Evolutionary conservation across 2,113 vertebrate genomes (phyloP).

Genomic region (Centropus bengalensis): DNA sequence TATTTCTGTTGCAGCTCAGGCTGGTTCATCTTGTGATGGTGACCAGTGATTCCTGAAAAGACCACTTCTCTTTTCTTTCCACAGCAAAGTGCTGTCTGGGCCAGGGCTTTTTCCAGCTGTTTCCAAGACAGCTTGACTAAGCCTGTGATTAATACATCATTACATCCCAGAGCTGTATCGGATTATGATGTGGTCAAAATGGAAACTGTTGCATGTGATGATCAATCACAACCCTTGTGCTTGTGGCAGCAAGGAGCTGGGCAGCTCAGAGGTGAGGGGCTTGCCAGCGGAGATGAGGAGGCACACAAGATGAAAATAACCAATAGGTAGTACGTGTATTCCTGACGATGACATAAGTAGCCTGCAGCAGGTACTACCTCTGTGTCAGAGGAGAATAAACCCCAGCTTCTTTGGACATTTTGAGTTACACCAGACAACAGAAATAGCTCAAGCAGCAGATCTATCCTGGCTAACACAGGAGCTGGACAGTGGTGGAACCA

Average conservation of each 20-base stretch:
- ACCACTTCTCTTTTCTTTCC: neutral
- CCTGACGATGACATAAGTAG: neutral
- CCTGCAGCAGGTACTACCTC: neutral
- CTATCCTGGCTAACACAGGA: neutral
- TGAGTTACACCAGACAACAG: neutral
- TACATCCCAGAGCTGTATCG: neutral
- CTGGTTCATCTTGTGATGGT: neutral
- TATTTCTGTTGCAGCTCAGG: neutral
- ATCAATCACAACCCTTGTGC: neutral
- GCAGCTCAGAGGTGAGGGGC: neutral
- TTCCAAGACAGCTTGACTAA: conserved; percentile 9
- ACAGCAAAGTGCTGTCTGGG: neutral
- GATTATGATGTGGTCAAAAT: conserved; percentile 28
- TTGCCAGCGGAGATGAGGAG: neutral
- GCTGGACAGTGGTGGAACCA: neutral
- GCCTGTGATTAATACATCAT: neutral
- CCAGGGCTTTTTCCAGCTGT: neutral
- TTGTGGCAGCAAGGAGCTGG: neutral
- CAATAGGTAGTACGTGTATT: neutral
- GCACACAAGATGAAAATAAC: neutral
- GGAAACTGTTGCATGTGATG: neutral
- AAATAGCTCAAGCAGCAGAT: neutral
- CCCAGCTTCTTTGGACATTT: neutral
- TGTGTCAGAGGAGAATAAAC: neutral
- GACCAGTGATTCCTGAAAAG: neutral